These are phyloP conservation scores for Mystacornis crossleyi DNA, from an alignment of 2,113 vertebrate species.

Conservation along the genomic window DNA sequence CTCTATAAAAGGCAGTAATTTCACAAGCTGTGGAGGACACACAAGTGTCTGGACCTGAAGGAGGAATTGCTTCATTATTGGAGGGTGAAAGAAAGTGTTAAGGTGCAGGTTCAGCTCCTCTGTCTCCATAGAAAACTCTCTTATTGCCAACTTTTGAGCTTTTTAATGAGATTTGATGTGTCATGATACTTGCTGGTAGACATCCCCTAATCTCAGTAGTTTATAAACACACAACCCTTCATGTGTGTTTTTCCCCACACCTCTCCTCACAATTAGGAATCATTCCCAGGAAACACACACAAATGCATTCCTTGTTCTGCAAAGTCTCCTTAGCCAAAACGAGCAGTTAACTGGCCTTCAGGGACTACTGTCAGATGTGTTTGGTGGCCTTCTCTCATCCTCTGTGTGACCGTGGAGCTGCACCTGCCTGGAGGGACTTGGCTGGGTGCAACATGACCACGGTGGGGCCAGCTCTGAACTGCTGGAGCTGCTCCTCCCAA, in stretches of 20 bases:
- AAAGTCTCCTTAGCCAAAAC: not conserved
- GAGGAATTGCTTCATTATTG: not conserved
- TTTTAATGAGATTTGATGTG: not conserved
- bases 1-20: not conserved
- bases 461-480: not conserved
- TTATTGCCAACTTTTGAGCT: not conserved
- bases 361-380: rapidly evolving
- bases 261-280: not conserved
- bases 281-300: not conserved
- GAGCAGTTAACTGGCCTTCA: not conserved
- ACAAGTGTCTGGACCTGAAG: not conserved
- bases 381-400: not conserved
- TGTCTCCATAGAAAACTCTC: not conserved
- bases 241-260: not conserved
- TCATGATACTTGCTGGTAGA: not conserved
- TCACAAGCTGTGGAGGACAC: not conserved
- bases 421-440: not conserved
- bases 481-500: not conserved
- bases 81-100: not conserved
- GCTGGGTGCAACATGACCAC: rapidly evolving
- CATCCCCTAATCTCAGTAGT: not conserved
- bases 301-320: not conserved
- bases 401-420: rapidly evolving
- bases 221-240: not conserved
- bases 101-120: not conserved